These are phyloP conservation scores for Heliconius hewitsoni DNA, from an alignment of 1,140 invertebrate genomes.

Conservation along the genomic window DNA sequence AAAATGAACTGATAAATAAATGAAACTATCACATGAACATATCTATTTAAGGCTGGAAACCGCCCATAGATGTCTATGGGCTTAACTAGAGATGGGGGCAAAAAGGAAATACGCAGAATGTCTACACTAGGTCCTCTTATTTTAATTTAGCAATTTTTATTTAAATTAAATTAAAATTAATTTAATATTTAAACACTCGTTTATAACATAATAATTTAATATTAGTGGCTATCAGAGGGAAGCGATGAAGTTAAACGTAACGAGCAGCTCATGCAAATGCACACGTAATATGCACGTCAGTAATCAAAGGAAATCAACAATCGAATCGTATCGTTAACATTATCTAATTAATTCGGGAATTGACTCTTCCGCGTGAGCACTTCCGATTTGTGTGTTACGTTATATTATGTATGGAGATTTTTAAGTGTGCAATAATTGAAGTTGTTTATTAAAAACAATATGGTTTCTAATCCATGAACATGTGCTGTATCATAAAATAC, in stretches of 20 bases:
- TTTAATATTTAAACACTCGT: background rate
- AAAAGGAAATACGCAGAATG: too few species aligned
- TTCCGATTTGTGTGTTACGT: conserved; percentile 32
- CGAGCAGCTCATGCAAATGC: conserved; percentile 24
- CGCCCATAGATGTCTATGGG: too few species aligned
- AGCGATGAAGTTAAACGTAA: conserved; percentile 20
- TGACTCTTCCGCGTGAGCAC: conserved; percentile 29
- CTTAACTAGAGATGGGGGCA: too few species aligned
- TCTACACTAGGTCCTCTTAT: too few species aligned
- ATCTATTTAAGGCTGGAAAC: too few species aligned
- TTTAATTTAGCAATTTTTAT: too few species aligned
- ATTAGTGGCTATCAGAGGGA: background rate
- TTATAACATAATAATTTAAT: background rate
- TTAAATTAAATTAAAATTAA: too few species aligned
- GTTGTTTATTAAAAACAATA: too few species aligned
- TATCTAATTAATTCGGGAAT: conserved; percentile 47
- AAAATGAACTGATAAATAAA: too few species aligned
- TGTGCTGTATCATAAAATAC: too few species aligned
- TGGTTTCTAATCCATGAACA: too few species aligned
- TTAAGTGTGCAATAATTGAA: background rate
- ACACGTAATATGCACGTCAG: conserved; percentile 29
- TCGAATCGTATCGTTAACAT: conserved; percentile 36
- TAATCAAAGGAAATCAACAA: conserved; percentile 42
- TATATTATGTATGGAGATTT: background rate
- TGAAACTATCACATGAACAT: too few species aligned